Conservation (phyloP, 92 coral and sea anemone genomes). For the Paramuricea clavata region DNA sequence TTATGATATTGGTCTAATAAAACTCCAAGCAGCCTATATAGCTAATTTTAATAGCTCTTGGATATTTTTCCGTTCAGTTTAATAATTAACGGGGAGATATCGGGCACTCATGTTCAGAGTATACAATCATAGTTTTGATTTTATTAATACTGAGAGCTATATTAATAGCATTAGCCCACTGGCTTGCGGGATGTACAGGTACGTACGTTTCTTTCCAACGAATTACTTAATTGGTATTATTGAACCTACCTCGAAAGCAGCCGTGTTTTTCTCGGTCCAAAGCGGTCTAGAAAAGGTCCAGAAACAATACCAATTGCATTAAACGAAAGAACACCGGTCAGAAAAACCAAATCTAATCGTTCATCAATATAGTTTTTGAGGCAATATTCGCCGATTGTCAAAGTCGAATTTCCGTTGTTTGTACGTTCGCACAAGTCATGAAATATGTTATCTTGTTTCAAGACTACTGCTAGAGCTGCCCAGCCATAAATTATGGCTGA, state of each 20-base stretch:
- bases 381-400: background rate
- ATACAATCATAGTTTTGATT: no score
- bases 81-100: no score
- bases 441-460: constrained; percentile 1
- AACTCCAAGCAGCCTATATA: no score
- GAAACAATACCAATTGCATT: background rate
- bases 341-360: constrained; percentile 15
- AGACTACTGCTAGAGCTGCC: constrained; percentile 9
- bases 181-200: no score
- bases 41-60: no score
- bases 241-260: constrained; percentile 14
- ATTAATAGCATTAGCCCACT: no score
- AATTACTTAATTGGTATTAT: no score
- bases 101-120: no score
- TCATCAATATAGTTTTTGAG: background rate
- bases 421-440: background rate
- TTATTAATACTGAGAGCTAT: no score
- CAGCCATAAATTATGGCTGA: constrained; percentile 24
- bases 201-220: no score
- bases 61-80: no score
- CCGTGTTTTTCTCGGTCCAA: constrained; percentile 37
- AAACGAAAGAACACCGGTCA: constrained; percentile 1
- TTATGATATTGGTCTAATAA: no score
- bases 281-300: constrained; percentile 8
- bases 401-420: background rate